These are phyloP conservation scores for Limnephilus auricula DNA, from an alignment of 2,888 invertebrate species.

Conservation along the genomic window DNA sequence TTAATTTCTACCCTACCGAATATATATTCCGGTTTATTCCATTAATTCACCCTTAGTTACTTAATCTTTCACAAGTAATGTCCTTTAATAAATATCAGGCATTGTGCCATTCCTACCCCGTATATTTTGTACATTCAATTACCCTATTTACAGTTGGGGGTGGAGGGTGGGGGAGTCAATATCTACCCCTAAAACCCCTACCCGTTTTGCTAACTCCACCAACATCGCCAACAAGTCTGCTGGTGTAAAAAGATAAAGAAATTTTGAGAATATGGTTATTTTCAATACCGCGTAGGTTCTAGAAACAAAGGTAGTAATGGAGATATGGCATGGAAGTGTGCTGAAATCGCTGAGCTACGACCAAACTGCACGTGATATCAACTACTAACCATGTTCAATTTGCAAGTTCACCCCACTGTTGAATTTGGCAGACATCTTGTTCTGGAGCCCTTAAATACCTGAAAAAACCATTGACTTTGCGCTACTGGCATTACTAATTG, in stretches of 20 bases:
- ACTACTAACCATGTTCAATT: no score
- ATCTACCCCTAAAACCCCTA: neutral
- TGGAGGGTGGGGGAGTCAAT: neutral
- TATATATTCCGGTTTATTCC: neutral
- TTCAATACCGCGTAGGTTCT: no score
- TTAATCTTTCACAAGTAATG: neutral
- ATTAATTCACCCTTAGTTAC: neutral
- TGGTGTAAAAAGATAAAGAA: neutral
- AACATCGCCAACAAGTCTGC: neutral
- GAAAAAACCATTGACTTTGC: no score
- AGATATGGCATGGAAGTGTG: no score
- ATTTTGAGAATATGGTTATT: neutral
- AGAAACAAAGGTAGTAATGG: no score
- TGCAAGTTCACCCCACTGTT: no score
- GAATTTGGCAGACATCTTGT: no score
- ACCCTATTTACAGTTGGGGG: neutral
- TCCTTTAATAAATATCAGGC: neutral
- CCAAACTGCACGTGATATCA: no score
- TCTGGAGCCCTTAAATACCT: no score
- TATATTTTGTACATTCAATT: conserved; percentile 19
- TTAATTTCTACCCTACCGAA: neutral
- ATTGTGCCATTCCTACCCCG: neutral
- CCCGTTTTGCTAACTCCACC: neutral
- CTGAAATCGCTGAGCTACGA: no score
- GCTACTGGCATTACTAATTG: no score